Conservation (phyloP, 2,888 invertebrate genomes). For the Drymonia ruficornis region DNA sequence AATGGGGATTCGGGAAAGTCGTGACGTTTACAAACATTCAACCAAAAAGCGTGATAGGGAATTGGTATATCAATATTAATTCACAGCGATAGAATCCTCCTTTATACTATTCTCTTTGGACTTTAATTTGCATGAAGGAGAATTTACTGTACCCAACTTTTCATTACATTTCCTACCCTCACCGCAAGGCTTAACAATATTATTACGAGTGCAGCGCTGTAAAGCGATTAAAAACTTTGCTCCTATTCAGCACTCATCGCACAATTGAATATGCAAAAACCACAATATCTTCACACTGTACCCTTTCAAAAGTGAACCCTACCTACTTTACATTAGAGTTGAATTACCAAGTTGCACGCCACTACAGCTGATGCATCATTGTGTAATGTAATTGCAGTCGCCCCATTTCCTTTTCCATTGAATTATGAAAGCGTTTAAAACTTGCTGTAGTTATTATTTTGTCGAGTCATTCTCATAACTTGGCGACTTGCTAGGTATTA, state of each 20-base stretch:
- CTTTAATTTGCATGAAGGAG: background rate
- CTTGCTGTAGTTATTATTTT: constrained; percentile 32
- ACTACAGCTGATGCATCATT: background rate
- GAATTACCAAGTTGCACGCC: background rate
- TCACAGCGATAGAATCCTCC: too few species aligned
- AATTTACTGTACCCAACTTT: constrained; percentile 1
- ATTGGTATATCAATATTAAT: too few species aligned
- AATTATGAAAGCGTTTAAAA: constrained; percentile 44
- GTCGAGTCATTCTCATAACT: constrained; percentile 1
- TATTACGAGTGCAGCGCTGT: constrained; percentile 19
- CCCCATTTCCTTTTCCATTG: constrained; percentile 17
- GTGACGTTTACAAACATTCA: too few species aligned
- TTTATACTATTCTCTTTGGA: background rate
- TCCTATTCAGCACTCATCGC: constrained; percentile 40
- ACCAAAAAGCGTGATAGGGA: too few species aligned
- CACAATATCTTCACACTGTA: background rate
- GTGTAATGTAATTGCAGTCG: constrained; percentile 14
- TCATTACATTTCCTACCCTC: constrained; percentile 15
- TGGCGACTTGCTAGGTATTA: background rate
- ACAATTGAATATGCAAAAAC: constrained; percentile 28
- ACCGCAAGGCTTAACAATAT: constrained; percentile 17
- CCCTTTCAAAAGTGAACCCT: background rate
- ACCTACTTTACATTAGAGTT: background rate
- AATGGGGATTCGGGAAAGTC: too few species aligned
- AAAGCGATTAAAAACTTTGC: constrained; percentile 36